Evolutionary conservation across 2,888 invertebrate genomes (phyloP).

Genomic region (Drosophila quinaria): DNA sequence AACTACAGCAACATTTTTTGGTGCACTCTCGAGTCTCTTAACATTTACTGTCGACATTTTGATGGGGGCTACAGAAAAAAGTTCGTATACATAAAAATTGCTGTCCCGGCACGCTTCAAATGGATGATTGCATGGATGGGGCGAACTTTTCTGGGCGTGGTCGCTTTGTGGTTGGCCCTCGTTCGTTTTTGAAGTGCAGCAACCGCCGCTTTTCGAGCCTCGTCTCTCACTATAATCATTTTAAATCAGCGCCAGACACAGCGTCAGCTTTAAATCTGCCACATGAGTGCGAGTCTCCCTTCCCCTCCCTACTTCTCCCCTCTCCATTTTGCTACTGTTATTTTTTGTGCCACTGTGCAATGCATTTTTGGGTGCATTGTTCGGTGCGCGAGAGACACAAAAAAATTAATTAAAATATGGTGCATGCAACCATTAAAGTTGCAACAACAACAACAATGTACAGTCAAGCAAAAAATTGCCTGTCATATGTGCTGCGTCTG

Average conservation of each 20-base stretch:
- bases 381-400: not conserved
- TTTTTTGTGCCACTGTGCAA: conserved; percentile 27
- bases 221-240: conserved; percentile 49
- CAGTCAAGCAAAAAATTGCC: conserved; percentile 18
- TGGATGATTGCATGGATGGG: conserved; percentile 3
- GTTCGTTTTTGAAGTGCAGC: conserved; percentile 35
- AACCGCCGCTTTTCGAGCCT: conserved; percentile 31
- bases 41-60: conserved; percentile 53
- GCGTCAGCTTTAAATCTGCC: conserved; percentile 43
- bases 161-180: conserved; percentile 36
- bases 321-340: not conserved
- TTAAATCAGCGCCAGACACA: conserved; percentile 63
- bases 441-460: conserved; percentile 29
- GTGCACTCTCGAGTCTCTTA: conserved; percentile 38
- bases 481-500: conserved; percentile 46
- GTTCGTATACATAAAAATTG: conserved; percentile 23
- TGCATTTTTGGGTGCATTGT: conserved; percentile 35
- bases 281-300: not conserved
- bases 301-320: not conserved
- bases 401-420: conserved; percentile 72
- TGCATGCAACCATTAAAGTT: conserved; percentile 63
- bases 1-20: conserved; percentile 34
- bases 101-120: conserved; percentile 31
- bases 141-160: conserved; percentile 28
- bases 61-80: conserved; percentile 20